Conservation (phyloP, 2,888 invertebrate genomes). For the Caradrina kadenii region DNA sequence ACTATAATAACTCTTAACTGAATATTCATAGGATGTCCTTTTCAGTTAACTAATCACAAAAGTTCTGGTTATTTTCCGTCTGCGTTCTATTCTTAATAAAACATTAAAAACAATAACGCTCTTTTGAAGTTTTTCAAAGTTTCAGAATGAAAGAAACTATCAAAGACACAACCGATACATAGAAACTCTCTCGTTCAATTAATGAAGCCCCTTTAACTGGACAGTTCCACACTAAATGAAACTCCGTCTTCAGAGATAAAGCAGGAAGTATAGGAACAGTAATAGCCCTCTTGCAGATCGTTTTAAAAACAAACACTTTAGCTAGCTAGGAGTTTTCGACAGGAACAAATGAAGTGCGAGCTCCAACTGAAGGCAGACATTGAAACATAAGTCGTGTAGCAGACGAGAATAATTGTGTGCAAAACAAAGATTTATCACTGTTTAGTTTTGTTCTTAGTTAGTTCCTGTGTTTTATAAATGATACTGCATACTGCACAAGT, state of each 20-base stretch:
- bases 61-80: background rate
- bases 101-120: too few relatives aligned
- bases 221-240: constrained; percentile 35
- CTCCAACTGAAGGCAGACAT: constrained; percentile 71
- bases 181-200: constrained; percentile 34
- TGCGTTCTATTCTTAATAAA: background rate
- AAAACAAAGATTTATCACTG: constrained; percentile 79
- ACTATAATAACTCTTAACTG: background rate
- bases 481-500: constrained; percentile 43
- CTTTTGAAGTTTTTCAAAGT: background rate
- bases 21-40: background rate
- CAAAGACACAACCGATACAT: constrained; percentile 20
- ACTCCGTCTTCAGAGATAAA: constrained; percentile 50
- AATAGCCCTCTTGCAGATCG: constrained; percentile 56
- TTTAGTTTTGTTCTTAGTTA: constrained; percentile 65
- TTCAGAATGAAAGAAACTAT: constrained; percentile 20
- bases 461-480: constrained; percentile 61
- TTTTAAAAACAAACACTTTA: constrained; percentile 64
- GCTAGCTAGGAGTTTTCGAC: constrained; percentile 62
- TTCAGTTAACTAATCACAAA: background rate
- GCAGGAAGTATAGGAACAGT: constrained; percentile 56
- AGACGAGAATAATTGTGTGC: constrained; percentile 79
- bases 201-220: constrained; percentile 36
- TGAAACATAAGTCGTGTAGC: constrained; percentile 78
- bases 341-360: constrained; percentile 71